Percentiles rank a stretch among this genome's conserved stretches.
These are phyloP conservation scores for Eupeodes latifasciatus DNA, from an alignment of 2,888 invertebrate species.

Conservation along the genomic window DNA sequence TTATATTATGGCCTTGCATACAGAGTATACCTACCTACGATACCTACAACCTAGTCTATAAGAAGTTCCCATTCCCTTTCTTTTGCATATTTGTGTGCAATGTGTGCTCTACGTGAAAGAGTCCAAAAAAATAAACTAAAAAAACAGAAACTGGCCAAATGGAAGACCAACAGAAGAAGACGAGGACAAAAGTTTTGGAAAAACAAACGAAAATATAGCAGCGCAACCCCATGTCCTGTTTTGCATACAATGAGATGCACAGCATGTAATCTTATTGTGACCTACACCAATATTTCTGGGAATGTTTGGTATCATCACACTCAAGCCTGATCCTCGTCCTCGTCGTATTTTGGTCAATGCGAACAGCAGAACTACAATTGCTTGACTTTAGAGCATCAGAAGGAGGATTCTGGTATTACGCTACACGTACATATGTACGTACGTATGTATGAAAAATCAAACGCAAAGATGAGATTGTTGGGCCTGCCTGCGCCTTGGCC, in stretches of 20 bases:
- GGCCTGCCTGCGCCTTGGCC: conserved; percentile 18
- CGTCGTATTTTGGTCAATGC: conserved; percentile 39
- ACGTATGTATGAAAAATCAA: conserved; percentile 47
- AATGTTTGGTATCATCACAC: conserved; percentile 80
- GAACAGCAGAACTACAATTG: conserved; percentile 29
- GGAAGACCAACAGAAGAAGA: conserved; percentile 43
- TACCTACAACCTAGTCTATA: neutral
- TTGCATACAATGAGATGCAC: conserved; percentile 85
- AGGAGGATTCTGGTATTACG: conserved; percentile 75
- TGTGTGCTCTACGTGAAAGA: conserved; percentile 48
- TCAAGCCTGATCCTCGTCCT: conserved; percentile 46
- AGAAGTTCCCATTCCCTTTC: conserved; percentile 69
- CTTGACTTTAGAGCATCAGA: conserved; percentile 42
- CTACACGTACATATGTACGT: conserved; percentile 56
- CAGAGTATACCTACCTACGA: neutral
- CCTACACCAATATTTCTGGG: conserved; percentile 85
- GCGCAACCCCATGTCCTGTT: conserved; percentile 78
- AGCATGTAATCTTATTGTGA: conserved; percentile 85
- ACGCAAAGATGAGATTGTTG: conserved; percentile 75
- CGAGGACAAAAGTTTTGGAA: conserved; percentile 53
- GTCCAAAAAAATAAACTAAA: conserved; percentile 18
- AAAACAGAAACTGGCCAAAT: conserved; percentile 36
- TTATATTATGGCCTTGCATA: conserved; percentile 30
- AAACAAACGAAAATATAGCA: conserved; percentile 75
- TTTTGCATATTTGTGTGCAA: conserved; percentile 64